Conservation (phyloP, 2,888 invertebrate genomes). For the Crossocerus cetratus region DNA sequence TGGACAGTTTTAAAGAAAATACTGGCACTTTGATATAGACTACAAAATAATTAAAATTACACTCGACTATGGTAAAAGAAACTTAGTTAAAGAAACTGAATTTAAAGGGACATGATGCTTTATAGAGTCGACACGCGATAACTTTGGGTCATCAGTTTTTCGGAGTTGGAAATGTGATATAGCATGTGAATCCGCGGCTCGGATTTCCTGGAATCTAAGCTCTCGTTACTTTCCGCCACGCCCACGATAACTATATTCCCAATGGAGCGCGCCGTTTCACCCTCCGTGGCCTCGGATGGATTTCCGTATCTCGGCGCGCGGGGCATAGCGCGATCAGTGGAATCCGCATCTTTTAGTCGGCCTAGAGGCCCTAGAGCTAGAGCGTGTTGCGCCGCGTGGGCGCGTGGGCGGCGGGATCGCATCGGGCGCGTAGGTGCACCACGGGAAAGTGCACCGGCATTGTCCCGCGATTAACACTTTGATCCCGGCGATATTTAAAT, state of each 20-base stretch:
- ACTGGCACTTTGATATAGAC: too few species aligned
- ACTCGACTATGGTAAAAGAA: too few species aligned
- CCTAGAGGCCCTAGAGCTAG: background rate
- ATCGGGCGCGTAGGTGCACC: conserved; percentile 51
- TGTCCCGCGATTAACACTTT: conserved; percentile 59
- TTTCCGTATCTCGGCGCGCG: conserved; percentile 22
- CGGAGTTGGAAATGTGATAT: too few species aligned
- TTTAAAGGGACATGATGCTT: too few species aligned
- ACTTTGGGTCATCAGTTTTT: too few species aligned
- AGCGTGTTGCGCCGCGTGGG: conserved; percentile 5
- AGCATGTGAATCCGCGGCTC: too few species aligned
- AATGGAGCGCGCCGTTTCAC: background rate
- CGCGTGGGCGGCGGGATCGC: conserved; percentile 38
- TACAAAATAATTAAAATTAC: too few species aligned
- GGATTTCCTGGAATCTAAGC: background rate
- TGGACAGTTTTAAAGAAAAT: too few species aligned
- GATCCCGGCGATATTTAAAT: conserved; percentile 50
- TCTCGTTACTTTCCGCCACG: background rate
- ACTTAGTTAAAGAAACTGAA: too few species aligned
- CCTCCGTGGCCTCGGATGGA: background rate
- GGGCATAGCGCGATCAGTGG: conserved; percentile 1
- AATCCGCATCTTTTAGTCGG: conserved; percentile 36
- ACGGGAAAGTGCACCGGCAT: conserved; percentile 47
- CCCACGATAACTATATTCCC: background rate
- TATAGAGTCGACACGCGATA: too few species aligned